Conservation (phyloP, 1,140 invertebrate genomes). For the Eriosoma lanigerum region DNA sequence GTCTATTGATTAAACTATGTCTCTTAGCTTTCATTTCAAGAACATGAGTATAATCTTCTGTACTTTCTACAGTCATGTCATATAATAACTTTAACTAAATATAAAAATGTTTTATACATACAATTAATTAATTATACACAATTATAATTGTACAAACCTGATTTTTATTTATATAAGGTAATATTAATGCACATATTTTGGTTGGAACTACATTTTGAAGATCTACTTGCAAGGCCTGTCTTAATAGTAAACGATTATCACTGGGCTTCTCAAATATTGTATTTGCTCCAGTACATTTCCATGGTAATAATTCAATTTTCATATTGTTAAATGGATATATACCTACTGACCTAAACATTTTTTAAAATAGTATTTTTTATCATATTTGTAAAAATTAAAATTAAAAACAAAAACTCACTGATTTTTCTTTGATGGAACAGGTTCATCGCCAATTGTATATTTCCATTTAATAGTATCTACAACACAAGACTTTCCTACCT, state of each 20-base stretch:
- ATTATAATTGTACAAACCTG: constrained; percentile 5
- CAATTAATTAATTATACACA: background rate
- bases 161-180: constrained; percentile 40
- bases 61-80: constrained; percentile 34
- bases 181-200: constrained; percentile 45
- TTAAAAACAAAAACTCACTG: constrained; percentile 7
- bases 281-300: constrained; percentile 43
- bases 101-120: background rate
- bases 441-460: constrained; percentile 37
- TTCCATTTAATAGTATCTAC: constrained; percentile 48
- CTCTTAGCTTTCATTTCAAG: constrained; percentile 41
- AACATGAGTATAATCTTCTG: constrained; percentile 39
- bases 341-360: background rate
- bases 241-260: constrained; percentile 33
- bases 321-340: constrained; percentile 32
- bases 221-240: constrained; percentile 34
- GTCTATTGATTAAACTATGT: constrained; percentile 38
- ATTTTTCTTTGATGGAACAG: constrained; percentile 42
- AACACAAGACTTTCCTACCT: constrained; percentile 46
- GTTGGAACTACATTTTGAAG: constrained; percentile 43
- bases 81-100: constrained; percentile 31
- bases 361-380: background rate
- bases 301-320: constrained; percentile 46
- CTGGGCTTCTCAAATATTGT: constrained; percentile 42
- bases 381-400: background rate